Conservation (phyloP, 2,113 vertebrate species). For the Atrichornis clamosus region DNA sequence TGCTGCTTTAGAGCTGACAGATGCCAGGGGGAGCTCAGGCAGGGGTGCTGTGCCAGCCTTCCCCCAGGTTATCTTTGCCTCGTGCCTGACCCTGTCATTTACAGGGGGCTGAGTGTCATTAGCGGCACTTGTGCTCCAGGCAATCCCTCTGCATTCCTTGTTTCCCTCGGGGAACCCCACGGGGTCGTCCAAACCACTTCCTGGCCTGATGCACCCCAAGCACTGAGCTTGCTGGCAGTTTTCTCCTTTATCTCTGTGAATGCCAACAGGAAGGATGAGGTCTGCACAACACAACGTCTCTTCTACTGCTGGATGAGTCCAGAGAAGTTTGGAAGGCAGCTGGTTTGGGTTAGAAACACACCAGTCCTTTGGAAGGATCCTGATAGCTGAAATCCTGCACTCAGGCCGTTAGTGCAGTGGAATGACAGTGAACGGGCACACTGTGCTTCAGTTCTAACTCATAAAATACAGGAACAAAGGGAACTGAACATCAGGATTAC, state of each 20-base stretch:
- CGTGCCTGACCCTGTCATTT: neutral
- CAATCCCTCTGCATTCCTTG: neutral
- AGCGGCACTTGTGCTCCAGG: neutral
- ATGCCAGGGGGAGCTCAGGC: neutral
- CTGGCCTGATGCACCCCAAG: neutral
- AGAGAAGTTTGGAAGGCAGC: neutral
- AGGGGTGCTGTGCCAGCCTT: neutral
- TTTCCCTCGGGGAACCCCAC: rapidly evolving
- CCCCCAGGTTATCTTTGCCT: neutral
- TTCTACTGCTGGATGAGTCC: neutral
- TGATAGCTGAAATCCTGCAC: neutral
- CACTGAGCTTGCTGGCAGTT: neutral
- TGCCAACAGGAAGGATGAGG: neutral
- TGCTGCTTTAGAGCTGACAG: constrained; percentile 45
- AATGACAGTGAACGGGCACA: neutral
- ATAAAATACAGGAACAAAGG: neutral
- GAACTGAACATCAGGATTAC: neutral
- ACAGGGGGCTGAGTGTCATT: neutral
- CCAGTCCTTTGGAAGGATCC: neutral
- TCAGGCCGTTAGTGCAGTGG: neutral
- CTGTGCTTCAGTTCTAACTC: neutral
- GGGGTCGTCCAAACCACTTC: neutral
- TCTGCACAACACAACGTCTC: too few relatives aligned
- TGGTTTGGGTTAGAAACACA: neutral
- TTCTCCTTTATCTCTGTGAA: neutral